Percentiles rank a stretch among this genome's conserved stretches.
Evolutionary conservation across 2,113 vertebrate species (phyloP).

Genomic region (Cyanocitta stelleri): DNA sequence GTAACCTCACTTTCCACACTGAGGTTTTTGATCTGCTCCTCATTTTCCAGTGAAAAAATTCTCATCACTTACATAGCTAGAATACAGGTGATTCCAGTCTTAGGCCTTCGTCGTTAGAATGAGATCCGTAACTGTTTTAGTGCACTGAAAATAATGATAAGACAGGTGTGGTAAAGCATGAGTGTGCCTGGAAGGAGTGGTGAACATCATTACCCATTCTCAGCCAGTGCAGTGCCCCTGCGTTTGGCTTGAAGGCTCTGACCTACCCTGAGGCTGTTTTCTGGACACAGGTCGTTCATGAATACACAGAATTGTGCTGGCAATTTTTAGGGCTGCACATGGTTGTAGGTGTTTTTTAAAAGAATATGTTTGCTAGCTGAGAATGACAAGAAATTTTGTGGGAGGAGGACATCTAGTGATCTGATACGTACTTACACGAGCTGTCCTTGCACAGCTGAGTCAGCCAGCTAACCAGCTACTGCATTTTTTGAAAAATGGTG

Average conservation of each 20-base stretch:
- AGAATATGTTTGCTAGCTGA: background rate
- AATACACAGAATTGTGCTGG: background rate
- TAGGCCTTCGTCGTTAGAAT: background rate
- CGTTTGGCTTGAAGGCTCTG: background rate
- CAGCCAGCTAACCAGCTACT: background rate
- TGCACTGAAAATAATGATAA: background rate
- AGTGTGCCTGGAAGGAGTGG: background rate
- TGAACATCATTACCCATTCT: background rate
- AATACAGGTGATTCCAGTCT: background rate
- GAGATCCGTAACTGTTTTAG: background rate
- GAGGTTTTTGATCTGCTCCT: background rate
- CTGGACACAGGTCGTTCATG: fast-evolving
- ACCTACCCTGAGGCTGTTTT: background rate
- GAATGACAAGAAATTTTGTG: background rate
- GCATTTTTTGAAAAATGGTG: background rate
- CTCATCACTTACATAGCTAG: background rate
- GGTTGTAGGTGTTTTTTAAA: background rate
- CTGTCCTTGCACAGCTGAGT: background rate
- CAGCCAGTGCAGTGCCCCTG: fast-evolving
- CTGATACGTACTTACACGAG: background rate
- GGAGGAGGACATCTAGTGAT: conserved; percentile 61
- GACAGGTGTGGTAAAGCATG: background rate
- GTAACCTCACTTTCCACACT: background rate
- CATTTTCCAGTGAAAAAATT: background rate
- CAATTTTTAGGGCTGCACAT: background rate